phyloP scores from a whole-genome alignment of 2,888 invertebrate genomes.

The Timandra comae region DNA sequence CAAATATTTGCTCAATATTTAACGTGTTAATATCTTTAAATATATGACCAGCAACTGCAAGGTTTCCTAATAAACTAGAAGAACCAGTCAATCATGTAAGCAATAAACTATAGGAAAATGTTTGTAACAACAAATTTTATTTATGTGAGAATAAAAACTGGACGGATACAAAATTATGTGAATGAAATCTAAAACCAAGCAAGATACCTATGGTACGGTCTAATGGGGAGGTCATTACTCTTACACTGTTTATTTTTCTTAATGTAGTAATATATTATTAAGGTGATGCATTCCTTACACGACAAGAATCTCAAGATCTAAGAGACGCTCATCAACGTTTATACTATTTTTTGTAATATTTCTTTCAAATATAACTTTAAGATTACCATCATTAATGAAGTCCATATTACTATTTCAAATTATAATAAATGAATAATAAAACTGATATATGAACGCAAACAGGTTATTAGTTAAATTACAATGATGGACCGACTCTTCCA shows the following conservation, averaged over 20 bases:
- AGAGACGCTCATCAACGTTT: too few species aligned
- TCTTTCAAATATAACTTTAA: too few species aligned
- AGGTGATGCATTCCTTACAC: conserved; percentile 54
- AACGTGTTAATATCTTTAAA: conserved; percentile 2
- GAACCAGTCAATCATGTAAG: conserved; percentile 28
- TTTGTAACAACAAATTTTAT: conserved; percentile 13
- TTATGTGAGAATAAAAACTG: conserved; percentile 16
- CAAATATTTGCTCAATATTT: too few species aligned
- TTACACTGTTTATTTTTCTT: conserved; percentile 26
- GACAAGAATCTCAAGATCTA: conserved; percentile 44
- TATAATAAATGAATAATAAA: conserved; percentile 10
- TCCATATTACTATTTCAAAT: conserved; percentile 1
- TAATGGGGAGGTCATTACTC: background rate
- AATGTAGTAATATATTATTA: conserved; percentile 53
- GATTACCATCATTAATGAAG: too few species aligned
- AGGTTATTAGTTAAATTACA: conserved; percentile 31
- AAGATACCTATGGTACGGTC: conserved; percentile 19
- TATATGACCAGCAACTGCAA: conserved; percentile 7
- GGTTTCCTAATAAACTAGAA: conserved; percentile 21
- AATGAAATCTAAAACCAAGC: conserved; percentile 30
- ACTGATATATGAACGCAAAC: conserved; percentile 17
- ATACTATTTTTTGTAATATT: too few species aligned
- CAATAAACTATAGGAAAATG: conserved; percentile 20
- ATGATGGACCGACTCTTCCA: conserved; percentile 22
- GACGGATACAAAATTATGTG: conserved; percentile 21